phyloP scores from a whole-genome alignment of 2,113 vertebrate genomes.

The Eonycteris spelaea region DNA sequence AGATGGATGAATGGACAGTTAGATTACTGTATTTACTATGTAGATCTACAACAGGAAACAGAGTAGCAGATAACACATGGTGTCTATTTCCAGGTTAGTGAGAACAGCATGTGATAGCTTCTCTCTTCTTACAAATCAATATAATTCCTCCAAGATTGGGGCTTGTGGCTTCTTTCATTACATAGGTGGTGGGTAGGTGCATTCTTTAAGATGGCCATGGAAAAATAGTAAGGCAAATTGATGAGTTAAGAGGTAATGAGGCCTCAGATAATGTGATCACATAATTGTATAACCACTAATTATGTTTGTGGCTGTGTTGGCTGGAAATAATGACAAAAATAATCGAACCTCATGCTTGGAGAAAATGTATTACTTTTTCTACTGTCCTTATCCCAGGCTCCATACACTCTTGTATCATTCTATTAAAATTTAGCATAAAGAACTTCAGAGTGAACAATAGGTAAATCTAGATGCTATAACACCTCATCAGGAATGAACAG shows the following conservation, averaged over 20 bases:
- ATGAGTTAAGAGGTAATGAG: conserved; percentile 51
- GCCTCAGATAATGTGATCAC: not conserved
- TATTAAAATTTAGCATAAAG: not conserved
- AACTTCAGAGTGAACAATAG: not conserved
- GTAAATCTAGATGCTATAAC: not conserved
- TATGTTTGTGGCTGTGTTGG: conserved; percentile 45
- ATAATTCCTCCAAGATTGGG: not conserved
- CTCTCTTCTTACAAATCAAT: conserved; percentile 60
- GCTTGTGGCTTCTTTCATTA: conserved; percentile 61
- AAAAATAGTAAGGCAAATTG: conserved; percentile 47
- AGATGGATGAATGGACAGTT: not conserved
- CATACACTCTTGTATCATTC: not conserved
- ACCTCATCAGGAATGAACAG: not conserved
- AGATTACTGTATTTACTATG: conserved; percentile 23
- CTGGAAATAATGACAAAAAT: conserved; percentile 49
- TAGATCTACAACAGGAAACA: conserved; percentile 35
- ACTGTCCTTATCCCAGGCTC: not conserved
- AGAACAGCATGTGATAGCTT: conserved; percentile 36
- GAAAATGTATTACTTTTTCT: not conserved
- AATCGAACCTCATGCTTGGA: conserved; percentile 24
- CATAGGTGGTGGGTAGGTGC: not conserved
- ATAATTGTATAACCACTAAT: conserved; percentile 67
- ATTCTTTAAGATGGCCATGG: conserved; percentile 9
- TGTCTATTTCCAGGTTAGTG: conserved; percentile 31
- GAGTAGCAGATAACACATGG: not conserved